phyloP scores from a whole-genome alignment of 2,888 invertebrate species.

The Cinara cedri region DNA sequence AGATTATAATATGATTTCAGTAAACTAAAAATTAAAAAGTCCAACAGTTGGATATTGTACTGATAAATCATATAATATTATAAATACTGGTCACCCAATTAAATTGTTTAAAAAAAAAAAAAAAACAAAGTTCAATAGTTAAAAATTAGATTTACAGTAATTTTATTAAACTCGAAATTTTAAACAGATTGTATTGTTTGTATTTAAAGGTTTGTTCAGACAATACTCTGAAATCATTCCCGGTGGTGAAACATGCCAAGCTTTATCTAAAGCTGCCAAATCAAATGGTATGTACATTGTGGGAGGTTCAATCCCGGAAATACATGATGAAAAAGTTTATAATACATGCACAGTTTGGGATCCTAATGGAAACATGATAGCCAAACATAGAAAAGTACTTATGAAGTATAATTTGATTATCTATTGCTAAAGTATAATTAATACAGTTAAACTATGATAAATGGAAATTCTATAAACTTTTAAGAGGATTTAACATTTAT shows the following conservation, averaged over 20 bases:
- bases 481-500: too few relatives aligned
- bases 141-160: too few relatives aligned
- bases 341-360: conserved; percentile 91
- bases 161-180: too few relatives aligned
- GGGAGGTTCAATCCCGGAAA: conserved; percentile 90
- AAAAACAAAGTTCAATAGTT: too few relatives aligned
- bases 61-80: too few relatives aligned
- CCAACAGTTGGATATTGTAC: too few relatives aligned
- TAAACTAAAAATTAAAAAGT: too few relatives aligned
- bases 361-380: conserved; percentile 76
- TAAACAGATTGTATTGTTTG: not conserved
- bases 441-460: too few relatives aligned
- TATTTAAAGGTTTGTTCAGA: conserved; percentile 10
- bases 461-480: too few relatives aligned
- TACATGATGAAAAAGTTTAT: conserved; percentile 71
- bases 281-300: conserved; percentile 79
- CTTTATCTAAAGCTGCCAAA: conserved; percentile 77
- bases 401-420: not conserved
- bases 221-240: conserved; percentile 88
- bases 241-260: conserved; percentile 74
- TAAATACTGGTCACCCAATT: too few relatives aligned
- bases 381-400: conserved; percentile 80
- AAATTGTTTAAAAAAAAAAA: too few relatives aligned
- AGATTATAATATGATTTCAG: too few relatives aligned
- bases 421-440: not conserved